phyloP scores from a whole-genome alignment of 2,113 vertebrate genomes.

The Puntigrus tetrazona region DNA sequence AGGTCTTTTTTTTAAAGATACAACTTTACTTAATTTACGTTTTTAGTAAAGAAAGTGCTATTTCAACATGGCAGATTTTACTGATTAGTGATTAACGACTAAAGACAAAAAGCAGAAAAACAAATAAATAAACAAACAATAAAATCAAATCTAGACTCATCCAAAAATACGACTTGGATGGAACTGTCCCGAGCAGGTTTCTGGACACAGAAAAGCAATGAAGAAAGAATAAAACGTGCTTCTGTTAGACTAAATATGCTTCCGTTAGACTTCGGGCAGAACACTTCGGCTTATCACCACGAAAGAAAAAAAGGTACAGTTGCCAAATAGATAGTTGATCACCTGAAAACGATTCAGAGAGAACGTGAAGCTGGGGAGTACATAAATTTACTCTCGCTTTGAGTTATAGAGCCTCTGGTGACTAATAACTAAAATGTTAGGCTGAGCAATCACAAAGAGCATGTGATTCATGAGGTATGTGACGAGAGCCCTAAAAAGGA shows the following conservation, averaged over 20 bases:
- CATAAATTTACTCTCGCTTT: slow-evolving; percentile 6
- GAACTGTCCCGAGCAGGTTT: background rate
- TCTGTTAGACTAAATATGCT: background rate
- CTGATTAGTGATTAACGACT: background rate
- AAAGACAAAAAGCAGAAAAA: too few species aligned
- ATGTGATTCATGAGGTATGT: background rate
- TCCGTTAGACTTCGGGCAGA: background rate
- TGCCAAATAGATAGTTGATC: slow-evolving; percentile 9
- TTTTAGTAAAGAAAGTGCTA: background rate
- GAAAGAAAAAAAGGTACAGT: slow-evolving; percentile 2
- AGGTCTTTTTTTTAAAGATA: background rate
- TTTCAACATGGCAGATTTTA: too few species aligned
- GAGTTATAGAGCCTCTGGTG: slow-evolving; percentile 20
- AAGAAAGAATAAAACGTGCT: background rate
- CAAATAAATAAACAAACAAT: too few species aligned
- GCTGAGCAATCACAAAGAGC: background rate
- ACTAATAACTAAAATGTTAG: slow-evolving; percentile 28
- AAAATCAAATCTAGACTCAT: background rate
- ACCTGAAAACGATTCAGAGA: slow-evolving; percentile 3
- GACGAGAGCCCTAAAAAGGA: background rate
- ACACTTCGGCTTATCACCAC: background rate
- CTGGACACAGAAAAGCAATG: background rate
- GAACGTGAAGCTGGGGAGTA: slow-evolving; percentile 3
- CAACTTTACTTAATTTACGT: background rate
- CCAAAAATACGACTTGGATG: background rate